Evolutionary conservation across 2,113 vertebrate species (phyloP).

Genomic region (Anolis carolinensis): DNA sequence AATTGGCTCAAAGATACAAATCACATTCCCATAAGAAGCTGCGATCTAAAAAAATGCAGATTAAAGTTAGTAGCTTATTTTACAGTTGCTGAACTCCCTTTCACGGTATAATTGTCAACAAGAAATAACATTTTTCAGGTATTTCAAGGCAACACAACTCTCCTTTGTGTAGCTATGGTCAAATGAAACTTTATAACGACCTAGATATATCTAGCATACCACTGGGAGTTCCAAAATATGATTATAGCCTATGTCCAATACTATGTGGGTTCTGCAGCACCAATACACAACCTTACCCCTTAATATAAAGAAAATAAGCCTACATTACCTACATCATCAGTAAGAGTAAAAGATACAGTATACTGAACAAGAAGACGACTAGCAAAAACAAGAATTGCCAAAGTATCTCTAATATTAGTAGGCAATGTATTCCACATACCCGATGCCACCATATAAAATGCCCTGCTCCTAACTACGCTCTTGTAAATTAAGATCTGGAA

Average conservation of each 20-base stretch:
- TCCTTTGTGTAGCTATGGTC: background rate
- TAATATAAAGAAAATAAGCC: background rate
- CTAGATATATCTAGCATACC: background rate
- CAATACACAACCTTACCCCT: background rate
- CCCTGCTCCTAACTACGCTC: too few species aligned
- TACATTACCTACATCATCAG: too few species aligned
- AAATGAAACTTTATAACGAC: background rate
- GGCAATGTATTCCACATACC: too few species aligned
- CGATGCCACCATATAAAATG: too few species aligned
- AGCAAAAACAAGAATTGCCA: too few species aligned
- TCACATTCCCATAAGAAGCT: slow-evolving; percentile 91
- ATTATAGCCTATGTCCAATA: background rate
- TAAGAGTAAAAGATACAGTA: too few species aligned
- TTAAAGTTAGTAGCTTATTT: background rate
- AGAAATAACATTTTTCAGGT: background rate
- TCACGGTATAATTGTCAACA: background rate
- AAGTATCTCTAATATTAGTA: too few species aligned
- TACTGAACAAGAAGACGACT: too few species aligned
- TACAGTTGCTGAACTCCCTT: background rate
- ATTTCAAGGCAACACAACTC: background rate
- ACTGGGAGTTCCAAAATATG: accelerated
- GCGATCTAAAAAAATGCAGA: slow-evolving; percentile 84
- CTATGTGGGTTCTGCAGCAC: background rate
- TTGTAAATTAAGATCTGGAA: too few species aligned
- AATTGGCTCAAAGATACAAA: slow-evolving; percentile 94